Evolutionary conservation across 1,140 invertebrate genomes (phyloP).

Genomic region (Pseudoatta argentina): DNA sequence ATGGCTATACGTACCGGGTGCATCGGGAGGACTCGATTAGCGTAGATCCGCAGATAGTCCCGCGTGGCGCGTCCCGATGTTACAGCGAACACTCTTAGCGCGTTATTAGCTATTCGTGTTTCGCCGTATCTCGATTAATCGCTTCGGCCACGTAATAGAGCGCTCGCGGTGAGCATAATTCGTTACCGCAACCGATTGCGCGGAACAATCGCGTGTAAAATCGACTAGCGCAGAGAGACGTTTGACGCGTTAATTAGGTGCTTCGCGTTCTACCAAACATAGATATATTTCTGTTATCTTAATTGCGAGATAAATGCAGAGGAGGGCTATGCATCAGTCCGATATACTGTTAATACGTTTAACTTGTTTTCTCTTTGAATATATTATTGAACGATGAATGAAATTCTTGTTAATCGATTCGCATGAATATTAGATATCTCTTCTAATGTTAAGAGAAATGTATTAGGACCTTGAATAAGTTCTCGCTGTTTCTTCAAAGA

Average conservation of each 20-base stretch:
- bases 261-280: not conserved
- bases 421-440: not conserved
- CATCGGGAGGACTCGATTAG: slow-evolving; percentile 71
- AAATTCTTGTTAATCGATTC: not conserved
- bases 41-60: slow-evolving; percentile 71
- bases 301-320: slow-evolving; percentile 12
- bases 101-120: slow-evolving; percentile 72
- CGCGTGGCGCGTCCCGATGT: slow-evolving; percentile 59
- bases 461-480: too few species aligned
- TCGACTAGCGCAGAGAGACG: slow-evolving; percentile 8
- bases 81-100: slow-evolving; percentile 65
- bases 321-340: not conserved
- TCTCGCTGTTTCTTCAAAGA: too few species aligned
- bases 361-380: not conserved
- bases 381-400: not conserved
- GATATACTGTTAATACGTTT: not conserved
- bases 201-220: slow-evolving; percentile 64
- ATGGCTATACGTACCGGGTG: slow-evolving; percentile 58
- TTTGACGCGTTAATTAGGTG: slow-evolving; percentile 54
- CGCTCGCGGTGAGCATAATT: slow-evolving; percentile 68
- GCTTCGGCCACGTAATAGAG: slow-evolving; percentile 67
- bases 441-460: not conserved
- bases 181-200: slow-evolving; percentile 63
- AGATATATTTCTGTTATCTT: slow-evolving; percentile 18
- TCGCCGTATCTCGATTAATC: slow-evolving; percentile 75